Conservation (phyloP, 1,140 invertebrate genomes). For the Proctacanthus coquilletti region DNA sequence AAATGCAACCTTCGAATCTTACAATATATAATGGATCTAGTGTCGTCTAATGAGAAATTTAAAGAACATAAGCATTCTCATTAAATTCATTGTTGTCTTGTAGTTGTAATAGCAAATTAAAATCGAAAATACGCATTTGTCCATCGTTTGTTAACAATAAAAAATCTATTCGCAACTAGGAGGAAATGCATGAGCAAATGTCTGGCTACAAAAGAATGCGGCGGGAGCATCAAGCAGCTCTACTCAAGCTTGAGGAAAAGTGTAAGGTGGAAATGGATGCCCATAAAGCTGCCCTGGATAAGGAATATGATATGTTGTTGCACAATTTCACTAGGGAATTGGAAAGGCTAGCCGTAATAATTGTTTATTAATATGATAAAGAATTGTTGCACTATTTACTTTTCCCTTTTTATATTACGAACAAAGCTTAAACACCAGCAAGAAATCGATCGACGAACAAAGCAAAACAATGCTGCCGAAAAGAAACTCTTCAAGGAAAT, state of each 20-base stretch:
- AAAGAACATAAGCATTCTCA: too few relatives aligned
- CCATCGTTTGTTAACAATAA: too few relatives aligned
- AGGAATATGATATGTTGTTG: slow-evolving; percentile 88
- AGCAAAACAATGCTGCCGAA: slow-evolving; percentile 75
- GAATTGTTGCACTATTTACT: background rate
- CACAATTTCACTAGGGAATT: slow-evolving; percentile 84
- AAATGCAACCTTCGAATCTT: too few relatives aligned
- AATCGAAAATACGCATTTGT: too few relatives aligned
- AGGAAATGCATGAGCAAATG: slow-evolving; percentile 99
- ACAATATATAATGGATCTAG: too few relatives aligned
- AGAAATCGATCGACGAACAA: slow-evolving; percentile 77
- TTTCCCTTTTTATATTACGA: background rate
- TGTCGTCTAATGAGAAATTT: too few relatives aligned
- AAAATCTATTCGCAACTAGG: too few relatives aligned
- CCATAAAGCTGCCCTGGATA: slow-evolving; percentile 86
- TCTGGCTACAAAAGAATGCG: slow-evolving; percentile 97
- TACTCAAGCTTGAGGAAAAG: slow-evolving; percentile 81
- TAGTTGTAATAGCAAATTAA: too few relatives aligned
- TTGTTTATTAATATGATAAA: too few relatives aligned
- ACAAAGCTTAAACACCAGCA: slow-evolving; percentile 82
- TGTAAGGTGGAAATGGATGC: slow-evolving; percentile 94
- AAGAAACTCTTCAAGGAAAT: slow-evolving; percentile 93
- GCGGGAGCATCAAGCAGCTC: slow-evolving; percentile 88
- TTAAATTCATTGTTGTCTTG: too few relatives aligned
- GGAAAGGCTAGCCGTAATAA: slow-evolving; percentile 63